Percentiles rank a stretch among this genome's conserved stretches.
Conservation (phyloP, 2,113 vertebrate genomes). For the Setophaga coronata region DNA sequence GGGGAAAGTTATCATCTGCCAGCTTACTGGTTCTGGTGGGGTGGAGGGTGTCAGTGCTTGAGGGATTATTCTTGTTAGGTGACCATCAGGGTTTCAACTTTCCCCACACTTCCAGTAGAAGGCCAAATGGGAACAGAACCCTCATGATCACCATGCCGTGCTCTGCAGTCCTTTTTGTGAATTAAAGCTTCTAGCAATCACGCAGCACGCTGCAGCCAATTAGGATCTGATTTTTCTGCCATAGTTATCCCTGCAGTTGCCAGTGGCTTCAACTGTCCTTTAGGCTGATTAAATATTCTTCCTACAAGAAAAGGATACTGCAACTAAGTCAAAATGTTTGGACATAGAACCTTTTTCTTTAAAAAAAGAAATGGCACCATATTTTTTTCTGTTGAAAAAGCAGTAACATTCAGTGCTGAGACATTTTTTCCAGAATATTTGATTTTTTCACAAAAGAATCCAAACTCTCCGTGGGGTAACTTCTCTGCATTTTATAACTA, state of each 20-base stretch:
- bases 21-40: accelerated
- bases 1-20: background rate
- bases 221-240: background rate
- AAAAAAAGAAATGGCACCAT: background rate
- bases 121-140: background rate
- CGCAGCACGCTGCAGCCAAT: background rate
- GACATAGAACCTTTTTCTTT: background rate
- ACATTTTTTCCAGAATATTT: background rate
- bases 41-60: background rate
- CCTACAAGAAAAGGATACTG: background rate
- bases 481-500: background rate
- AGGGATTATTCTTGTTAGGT: background rate
- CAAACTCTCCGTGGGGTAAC: background rate
- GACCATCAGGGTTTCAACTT: background rate
- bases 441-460: background rate
- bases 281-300: background rate
- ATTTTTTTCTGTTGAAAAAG: background rate
- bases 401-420: background rate
- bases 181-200: background rate
- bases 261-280: background rate
- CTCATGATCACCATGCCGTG: background rate
- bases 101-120: background rate
- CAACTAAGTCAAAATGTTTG: background rate
- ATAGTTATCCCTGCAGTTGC: background rate
- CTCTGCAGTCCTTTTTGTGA: background rate